Conservation (phyloP, 2,797 vertebrate species). For the Esox masquinongy region DNA sequence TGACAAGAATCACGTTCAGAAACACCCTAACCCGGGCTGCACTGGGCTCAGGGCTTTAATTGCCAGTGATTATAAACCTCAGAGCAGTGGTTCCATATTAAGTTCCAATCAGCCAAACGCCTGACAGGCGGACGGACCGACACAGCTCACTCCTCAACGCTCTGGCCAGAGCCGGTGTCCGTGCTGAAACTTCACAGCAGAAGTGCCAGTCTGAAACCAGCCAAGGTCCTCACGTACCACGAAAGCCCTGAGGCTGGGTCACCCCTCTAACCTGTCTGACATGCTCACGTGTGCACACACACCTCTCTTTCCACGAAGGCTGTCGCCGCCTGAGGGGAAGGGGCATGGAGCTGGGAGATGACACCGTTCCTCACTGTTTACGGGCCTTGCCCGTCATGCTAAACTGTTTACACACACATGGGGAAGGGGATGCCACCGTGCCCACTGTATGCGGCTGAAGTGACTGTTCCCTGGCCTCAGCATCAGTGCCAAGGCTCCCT, state of each 20-base stretch:
- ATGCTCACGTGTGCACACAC: conserved; percentile 10
- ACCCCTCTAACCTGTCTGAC: neutral
- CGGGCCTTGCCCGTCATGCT: neutral
- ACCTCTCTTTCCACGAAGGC: conserved; percentile 8
- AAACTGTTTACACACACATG: neutral
- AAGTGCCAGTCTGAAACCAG: neutral
- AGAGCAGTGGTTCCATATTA: conserved; percentile 59
- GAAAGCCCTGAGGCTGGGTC: neutral
- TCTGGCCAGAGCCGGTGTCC: neutral
- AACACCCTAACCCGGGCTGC: conserved; percentile 59
- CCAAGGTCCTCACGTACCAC: conserved; percentile 11
- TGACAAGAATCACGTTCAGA: conserved; percentile 59
- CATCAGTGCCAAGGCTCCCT: conserved; percentile 19
- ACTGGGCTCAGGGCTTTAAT: conserved; percentile 68
- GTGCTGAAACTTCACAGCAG: neutral
- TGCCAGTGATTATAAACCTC: conserved; percentile 76
- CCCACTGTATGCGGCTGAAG: neutral
- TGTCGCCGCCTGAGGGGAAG: neutral
- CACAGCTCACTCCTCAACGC: conserved; percentile 28
- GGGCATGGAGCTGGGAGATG: neutral
- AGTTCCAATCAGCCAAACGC: conserved; percentile 62
- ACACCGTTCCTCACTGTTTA: neutral
- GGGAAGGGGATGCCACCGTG: neutral
- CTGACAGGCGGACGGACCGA: conserved; percentile 3
- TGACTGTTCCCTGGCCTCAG: neutral